Conservation (phyloP, 2,888 invertebrate genomes). For the Lampropteryx suffumata region DNA sequence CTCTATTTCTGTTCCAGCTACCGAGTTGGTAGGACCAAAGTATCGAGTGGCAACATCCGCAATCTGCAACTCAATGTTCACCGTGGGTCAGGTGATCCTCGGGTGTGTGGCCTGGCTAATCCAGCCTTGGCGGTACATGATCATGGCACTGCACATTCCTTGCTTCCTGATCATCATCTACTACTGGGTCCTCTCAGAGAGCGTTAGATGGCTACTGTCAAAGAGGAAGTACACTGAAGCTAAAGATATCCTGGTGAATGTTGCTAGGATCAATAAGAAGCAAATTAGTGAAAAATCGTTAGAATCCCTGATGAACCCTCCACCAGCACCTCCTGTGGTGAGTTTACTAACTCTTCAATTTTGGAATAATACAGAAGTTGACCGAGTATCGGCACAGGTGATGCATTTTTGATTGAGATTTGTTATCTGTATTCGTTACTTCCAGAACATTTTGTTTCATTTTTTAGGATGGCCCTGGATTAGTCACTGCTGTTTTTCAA, state of each 20-base stretch:
- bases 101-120: conserved; percentile 86
- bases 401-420: too few species aligned
- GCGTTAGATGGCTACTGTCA: conserved; percentile 89
- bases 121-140: conserved; percentile 86
- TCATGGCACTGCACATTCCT: conserved; percentile 86
- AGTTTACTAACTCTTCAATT: conserved; percentile 1
- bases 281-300: conserved; percentile 80
- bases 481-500: conserved; percentile 63
- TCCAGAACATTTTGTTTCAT: neutral
- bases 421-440: too few species aligned
- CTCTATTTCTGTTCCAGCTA: conserved; percentile 66
- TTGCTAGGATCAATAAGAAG: conserved; percentile 84
- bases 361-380: too few species aligned
- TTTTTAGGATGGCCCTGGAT: conserved; percentile 31
- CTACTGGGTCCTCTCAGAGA: conserved; percentile 85
- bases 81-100: conserved; percentile 86
- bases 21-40: conserved; percentile 90
- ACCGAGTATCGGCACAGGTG: too few species aligned
- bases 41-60: conserved; percentile 88
- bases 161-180: conserved; percentile 85
- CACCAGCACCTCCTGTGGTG: conserved; percentile 42
- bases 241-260: conserved; percentile 80
- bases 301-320: conserved; percentile 62
- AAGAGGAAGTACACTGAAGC: conserved; percentile 85
- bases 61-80: conserved; percentile 86